phyloP scores from a whole-genome alignment of 2,113 vertebrate genomes.

The Mixornis gularis region DNA sequence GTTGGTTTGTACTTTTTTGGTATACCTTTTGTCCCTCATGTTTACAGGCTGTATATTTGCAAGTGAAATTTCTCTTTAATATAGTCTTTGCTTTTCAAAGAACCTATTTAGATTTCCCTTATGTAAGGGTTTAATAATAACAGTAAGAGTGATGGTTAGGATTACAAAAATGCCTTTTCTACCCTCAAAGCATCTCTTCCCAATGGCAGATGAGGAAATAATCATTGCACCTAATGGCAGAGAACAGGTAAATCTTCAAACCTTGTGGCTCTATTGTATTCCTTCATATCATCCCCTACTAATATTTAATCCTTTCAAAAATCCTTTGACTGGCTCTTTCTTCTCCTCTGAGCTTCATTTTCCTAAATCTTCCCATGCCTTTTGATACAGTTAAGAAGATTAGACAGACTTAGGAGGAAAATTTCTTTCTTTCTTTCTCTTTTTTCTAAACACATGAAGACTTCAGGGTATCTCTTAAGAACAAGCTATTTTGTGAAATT shows the following conservation, averaged over 20 bases:
- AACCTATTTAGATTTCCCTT: not conserved
- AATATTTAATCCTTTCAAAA: constrained; percentile 51
- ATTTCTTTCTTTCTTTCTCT: not conserved
- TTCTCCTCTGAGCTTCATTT: constrained; percentile 18
- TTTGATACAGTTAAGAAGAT: constrained; percentile 41
- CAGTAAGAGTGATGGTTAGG: not conserved
- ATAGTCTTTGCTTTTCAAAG: not conserved
- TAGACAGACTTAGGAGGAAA: constrained; percentile 2
- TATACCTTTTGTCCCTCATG: not conserved
- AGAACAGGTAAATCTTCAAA: constrained; percentile 32
- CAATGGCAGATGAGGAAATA: not conserved
- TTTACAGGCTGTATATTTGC: constrained; percentile 12
- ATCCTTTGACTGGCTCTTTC: not conserved
- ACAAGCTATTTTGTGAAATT: constrained; percentile 6
- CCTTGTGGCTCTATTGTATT: constrained; percentile 5
- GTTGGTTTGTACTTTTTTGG: not conserved
- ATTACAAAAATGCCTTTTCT: constrained; percentile 33
- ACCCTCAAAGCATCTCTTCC: not conserved
- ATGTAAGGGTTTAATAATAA: constrained; percentile 2
- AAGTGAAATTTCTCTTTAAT: constrained; percentile 30
- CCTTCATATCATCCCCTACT: not conserved
- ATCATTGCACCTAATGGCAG: not conserved
- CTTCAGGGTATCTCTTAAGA: constrained; percentile 10
- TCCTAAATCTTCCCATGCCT: constrained; percentile 18
- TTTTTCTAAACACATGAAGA: not conserved